Evolutionary conservation across 2,888 invertebrate species (phyloP), one percentile per base, ranked within the genome.

Genomic region (Chrysopilus asiliformis): DNA sequence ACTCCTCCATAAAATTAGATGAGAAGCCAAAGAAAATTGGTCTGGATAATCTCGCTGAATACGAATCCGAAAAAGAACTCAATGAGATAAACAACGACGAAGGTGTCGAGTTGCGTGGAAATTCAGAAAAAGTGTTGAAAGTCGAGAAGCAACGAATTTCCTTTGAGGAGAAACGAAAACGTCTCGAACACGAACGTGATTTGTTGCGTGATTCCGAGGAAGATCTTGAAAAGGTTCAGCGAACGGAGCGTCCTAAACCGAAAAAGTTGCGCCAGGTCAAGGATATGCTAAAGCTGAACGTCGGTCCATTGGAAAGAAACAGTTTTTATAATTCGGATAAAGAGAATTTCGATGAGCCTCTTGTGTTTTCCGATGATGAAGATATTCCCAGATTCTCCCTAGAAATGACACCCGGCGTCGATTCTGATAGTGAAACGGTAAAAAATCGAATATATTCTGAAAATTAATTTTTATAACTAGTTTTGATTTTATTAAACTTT

Each of bases 241-340:
- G 9, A 5, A 35, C 20, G 22, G 31, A 20, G 7, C 40, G 32
- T 28, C 32, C 38, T 31, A 44, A 36, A 34, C 38, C 39, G 12
- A 43, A 44, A 34, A 33, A 42, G 16, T 22, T 12, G 12, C 37
- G 39, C 16, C 33, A 33, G 13, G 15, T 10, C 10, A 20, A 19
- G 12, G 33, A 39, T 14, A 15, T 28, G n/a, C 13, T 20, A 4
- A 8, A 13, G 9, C 16, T 13, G 9, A 13, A 4, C 7, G 9
- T 20, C 13, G 17, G 27, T 4, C 16, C 22, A 24, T 57, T 62
- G 38, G 67, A 67, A 40, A 66, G 68, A 44, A 68, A 73, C 48
- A 73, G 73, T 55, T 74, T 72, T 55, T 70, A 72, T 53, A 69
- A 68, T 38, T 67, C 69, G 40, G 72, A 74, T 48, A 72, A 72